Conservation (phyloP, 92 coral and sea anemone species). For the Muricea muricata region DNA sequence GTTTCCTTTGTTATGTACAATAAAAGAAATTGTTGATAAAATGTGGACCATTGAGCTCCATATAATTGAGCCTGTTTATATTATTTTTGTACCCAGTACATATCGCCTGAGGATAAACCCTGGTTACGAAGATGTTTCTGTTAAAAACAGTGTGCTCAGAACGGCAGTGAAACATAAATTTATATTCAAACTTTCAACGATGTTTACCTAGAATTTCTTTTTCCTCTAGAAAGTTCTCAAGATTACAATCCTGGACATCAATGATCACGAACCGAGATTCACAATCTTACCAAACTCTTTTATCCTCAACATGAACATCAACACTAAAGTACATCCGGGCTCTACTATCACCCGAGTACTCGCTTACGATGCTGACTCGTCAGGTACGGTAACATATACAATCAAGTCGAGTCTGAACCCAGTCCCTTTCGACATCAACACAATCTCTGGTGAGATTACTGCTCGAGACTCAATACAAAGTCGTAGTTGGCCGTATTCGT, state of each 20-base stretch:
- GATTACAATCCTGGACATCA: conserved; percentile 77
- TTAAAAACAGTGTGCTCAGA: too few species aligned
- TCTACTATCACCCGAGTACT: conserved; percentile 64
- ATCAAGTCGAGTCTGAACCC: conserved; percentile 50
- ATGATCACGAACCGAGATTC: conserved; percentile 92
- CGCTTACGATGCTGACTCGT: conserved; percentile 81
- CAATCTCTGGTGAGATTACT: conserved; percentile 71
- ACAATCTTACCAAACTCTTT: conserved; percentile 79
- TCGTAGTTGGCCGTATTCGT: conserved; percentile 64
- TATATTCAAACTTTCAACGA: too few species aligned
- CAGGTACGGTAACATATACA: conserved; percentile 63
- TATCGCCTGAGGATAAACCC: too few species aligned
- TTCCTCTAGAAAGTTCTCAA: conserved; percentile 64
- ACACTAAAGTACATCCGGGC: conserved; percentile 55
- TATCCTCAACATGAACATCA: conserved; percentile 70
- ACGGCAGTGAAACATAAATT: too few species aligned
- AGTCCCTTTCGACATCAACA: conserved; percentile 65
- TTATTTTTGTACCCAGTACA: too few species aligned
- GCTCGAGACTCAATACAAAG: conserved; percentile 56
- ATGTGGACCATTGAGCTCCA: too few species aligned
- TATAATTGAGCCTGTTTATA: too few species aligned
- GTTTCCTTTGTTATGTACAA: not conserved
- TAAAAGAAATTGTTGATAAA: too few species aligned
- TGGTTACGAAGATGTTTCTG: too few species aligned
- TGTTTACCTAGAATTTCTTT: not conserved